These are phyloP conservation scores for Trachymyrmex septentrionalis DNA, from an alignment of 1,140 invertebrate species.

Conservation along the genomic window DNA sequence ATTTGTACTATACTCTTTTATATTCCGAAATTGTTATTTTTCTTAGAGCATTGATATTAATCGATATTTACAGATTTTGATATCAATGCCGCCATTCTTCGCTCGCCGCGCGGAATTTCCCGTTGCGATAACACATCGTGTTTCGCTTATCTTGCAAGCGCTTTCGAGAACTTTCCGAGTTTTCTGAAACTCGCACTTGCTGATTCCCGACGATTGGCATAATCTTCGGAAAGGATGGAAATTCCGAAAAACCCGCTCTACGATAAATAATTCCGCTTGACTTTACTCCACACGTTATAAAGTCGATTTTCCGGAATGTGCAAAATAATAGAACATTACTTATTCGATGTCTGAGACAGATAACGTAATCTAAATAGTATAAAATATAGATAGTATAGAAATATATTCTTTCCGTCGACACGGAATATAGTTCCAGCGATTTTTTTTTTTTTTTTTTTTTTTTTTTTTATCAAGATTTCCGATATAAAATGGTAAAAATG, in stretches of 20 bases:
- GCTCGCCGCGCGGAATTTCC: conserved; percentile 27
- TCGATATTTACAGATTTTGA: conserved; percentile 32
- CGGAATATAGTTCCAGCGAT: not conserved
- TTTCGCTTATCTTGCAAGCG: conserved; percentile 29
- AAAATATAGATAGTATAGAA: not conserved
- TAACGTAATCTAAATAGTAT: not conserved
- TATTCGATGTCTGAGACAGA: not conserved
- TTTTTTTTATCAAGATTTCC: not conserved
- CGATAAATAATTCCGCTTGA: conserved; percentile 8
- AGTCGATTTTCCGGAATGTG: not conserved
- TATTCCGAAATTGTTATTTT: conserved; percentile 14
- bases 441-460: not conserved
- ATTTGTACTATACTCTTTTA: not conserved
- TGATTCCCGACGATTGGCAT: conserved; percentile 25
- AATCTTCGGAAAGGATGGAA: not conserved
- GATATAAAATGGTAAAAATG: not conserved
- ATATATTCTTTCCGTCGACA: not conserved
- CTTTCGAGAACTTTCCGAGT: conserved; percentile 24
- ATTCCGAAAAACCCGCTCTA: not conserved
- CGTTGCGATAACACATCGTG: conserved; percentile 38
- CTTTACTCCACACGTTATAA: not conserved
- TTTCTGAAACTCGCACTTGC: conserved; percentile 24
- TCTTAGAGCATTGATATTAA: not conserved
- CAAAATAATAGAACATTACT: not conserved
- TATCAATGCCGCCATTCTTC: conserved; percentile 29